These are phyloP conservation scores for Zeuzera pyrina DNA, from an alignment of 2,888 invertebrate species.

Conservation along the genomic window DNA sequence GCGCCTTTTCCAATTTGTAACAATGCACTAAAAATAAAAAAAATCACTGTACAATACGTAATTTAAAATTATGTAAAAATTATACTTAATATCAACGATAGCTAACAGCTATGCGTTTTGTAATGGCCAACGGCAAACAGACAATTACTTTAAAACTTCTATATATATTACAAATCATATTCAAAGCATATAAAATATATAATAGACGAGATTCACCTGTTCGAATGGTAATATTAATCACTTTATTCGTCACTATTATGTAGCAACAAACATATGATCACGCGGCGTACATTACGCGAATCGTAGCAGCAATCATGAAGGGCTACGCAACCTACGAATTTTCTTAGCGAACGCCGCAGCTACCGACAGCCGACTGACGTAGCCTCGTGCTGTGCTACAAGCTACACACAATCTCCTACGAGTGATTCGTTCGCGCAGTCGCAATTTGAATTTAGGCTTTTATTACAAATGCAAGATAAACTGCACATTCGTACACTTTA, in stretches of 20 bases:
- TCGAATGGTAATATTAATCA: slow-evolving; percentile 53
- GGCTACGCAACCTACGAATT: slow-evolving; percentile 10
- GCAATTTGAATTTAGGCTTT: no score
- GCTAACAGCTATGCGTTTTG: no score
- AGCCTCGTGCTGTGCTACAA: slow-evolving; percentile 24
- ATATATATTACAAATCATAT: no score
- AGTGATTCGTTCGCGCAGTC: slow-evolving; percentile 48
- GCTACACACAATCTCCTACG: slow-evolving; percentile 27
- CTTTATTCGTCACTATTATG: slow-evolving; percentile 52
- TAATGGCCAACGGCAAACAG: no score
- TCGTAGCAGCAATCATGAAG: slow-evolving; percentile 18
- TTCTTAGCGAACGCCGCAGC: slow-evolving; percentile 28
- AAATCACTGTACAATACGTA: no score
- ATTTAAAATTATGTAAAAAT: no score
- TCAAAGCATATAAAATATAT: slow-evolving; percentile 34
- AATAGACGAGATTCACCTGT: slow-evolving; percentile 52
- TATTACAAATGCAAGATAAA: no score
- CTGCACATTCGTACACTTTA: no score
- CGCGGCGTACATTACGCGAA: slow-evolving; percentile 45
- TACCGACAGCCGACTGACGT: slow-evolving; percentile 42
- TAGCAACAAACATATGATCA: slow-evolving; percentile 47
- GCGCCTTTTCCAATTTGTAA: no score
- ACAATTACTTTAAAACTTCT: no score
- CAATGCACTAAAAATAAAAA: no score
- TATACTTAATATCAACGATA: no score